phyloP scores from a whole-genome alignment of 2,113 vertebrate species.

The Heliornis fulica region DNA sequence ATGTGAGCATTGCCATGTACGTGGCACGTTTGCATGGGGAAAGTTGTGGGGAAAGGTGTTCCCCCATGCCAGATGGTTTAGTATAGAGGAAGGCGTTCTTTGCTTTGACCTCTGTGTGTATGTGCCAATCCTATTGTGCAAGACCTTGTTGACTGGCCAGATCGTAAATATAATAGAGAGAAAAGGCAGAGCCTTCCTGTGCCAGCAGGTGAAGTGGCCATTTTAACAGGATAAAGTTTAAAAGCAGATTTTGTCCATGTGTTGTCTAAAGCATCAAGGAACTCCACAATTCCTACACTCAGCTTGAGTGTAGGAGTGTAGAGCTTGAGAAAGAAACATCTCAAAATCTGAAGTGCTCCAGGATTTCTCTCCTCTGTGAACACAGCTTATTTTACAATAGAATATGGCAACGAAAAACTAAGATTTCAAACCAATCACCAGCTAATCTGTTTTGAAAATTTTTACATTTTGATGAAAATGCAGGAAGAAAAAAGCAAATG shows the following conservation, averaged over 20 bases:
- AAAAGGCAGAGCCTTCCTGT: background rate
- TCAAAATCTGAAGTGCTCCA: background rate
- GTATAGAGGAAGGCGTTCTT: background rate
- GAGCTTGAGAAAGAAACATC: background rate
- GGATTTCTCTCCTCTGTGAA: background rate
- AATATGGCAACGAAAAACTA: background rate
- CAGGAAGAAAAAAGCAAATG: background rate
- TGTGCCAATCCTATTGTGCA: background rate
- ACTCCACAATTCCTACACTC: background rate
- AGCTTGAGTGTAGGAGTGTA: no score
- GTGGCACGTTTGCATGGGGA: background rate
- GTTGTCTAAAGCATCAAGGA: background rate
- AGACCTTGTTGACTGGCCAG: background rate
- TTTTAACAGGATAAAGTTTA: background rate
- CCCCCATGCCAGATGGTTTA: background rate
- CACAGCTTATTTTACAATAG: background rate
- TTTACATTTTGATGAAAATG: background rate
- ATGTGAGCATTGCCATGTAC: background rate
- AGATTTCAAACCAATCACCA: background rate
- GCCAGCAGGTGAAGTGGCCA: background rate
- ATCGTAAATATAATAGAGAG: background rate
- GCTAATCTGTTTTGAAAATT: background rate
- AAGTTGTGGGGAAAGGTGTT: background rate
- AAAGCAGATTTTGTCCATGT: background rate
- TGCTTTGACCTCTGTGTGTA: background rate